Evolutionary conservation across 2,113 vertebrate species (phyloP), one percentile per base, ranked within the genome.

Genomic region (Microcebus murinus): DNA sequence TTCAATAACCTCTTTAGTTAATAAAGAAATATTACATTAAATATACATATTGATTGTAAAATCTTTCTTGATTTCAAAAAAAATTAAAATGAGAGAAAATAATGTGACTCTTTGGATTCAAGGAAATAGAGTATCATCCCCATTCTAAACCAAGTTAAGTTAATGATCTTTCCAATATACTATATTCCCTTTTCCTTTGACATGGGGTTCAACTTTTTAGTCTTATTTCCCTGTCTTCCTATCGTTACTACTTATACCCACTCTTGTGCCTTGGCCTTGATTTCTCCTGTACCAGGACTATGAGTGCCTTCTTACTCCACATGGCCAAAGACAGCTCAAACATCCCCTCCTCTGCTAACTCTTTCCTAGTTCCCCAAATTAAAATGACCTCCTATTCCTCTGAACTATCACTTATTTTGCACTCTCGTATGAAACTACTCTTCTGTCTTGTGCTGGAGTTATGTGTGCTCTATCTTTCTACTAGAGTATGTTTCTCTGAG

Each of bases 11-110:
- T 81, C 74, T 96, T 68, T 29, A 79, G 61, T 63, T 23, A 61
- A 83, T 79, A 73, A 80, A 80, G 39, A 94, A 90, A 87, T 80
- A 90, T 29, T 80, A 80, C 13, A 90, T 31, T 67, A 87, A 77
- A 83, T 59, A 25, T 25, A 68, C 13, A 71, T 17, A 45, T 14
- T 1, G 0, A 87, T 34, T n/a, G 1, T 89, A 61, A 52, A 34
- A 77, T 57, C 65, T 86, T 92, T 50, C 15, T 93, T 86, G 3
- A 70, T 90, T 85, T 88, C 15, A 73, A 83, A 88, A 90, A 90
- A 80, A n/a, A 88, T 50, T 71, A 94, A 68, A 87, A 50, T 65
- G 15, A 77, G 34, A 21, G 45, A 45, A n/a, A 70, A 55, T 45
- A 50, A 70, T 23, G 4, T 68, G 59, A 94, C 11, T 65, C 21